phyloP scores from a whole-genome alignment of 37 sponge, comb jelly and placozoan genomes.

The Chondrilla cf. caribensis region DNA sequence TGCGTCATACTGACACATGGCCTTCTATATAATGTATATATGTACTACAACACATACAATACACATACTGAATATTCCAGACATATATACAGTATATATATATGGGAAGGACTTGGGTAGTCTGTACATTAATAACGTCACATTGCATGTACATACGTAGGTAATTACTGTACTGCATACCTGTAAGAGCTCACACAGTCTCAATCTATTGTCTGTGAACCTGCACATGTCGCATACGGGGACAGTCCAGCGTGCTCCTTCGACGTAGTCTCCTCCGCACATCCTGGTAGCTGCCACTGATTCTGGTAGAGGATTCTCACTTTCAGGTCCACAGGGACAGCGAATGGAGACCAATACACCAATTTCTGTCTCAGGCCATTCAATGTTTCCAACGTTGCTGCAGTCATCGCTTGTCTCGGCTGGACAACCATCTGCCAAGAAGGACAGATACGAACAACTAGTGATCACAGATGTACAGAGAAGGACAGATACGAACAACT shows the following conservation, averaged over 20 bases:
- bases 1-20: too few relatives aligned
- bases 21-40: too few relatives aligned
- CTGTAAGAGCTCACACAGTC: slow-evolving; percentile 32
- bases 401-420: neutral
- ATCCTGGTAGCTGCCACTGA: slow-evolving; percentile 20
- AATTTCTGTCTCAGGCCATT: slow-evolving; percentile 42
- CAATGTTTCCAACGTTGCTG: neutral
- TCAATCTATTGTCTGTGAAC: slow-evolving; percentile 12
- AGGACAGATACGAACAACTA: too few relatives aligned
- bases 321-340: slow-evolving; percentile 40
- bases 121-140: too few relatives aligned
- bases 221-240: slow-evolving; percentile 11
- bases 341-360: neutral
- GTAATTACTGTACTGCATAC: too few relatives aligned
- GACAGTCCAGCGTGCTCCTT: slow-evolving; percentile 36
- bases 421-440: slow-evolving; percentile 14
- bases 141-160: too few relatives aligned
- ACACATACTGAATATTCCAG: too few relatives aligned
- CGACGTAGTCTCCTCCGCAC: slow-evolving; percentile 43
- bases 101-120: too few relatives aligned
- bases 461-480: too few relatives aligned
- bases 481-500: too few relatives aligned
- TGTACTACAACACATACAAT: too few relatives aligned
- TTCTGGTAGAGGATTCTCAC: neutral
- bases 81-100: too few relatives aligned